Conservation (phyloP, 2,888 invertebrate genomes). For the Pocota personata region DNA sequence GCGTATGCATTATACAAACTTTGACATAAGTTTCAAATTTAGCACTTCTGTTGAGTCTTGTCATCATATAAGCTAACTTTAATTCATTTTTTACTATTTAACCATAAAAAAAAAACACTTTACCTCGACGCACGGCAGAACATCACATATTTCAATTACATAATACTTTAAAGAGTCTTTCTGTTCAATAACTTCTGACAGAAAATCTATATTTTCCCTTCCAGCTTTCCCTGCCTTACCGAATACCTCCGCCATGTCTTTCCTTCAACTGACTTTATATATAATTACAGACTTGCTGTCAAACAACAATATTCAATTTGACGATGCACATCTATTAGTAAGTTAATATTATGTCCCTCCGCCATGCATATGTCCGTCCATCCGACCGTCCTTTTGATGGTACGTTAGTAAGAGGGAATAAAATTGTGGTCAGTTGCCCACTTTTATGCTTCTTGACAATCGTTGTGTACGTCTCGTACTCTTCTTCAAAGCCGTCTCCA, state of each 20-base stretch:
- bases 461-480: neutral
- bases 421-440: slow-evolving; percentile 58
- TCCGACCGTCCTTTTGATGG: slow-evolving; percentile 7
- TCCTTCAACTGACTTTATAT: slow-evolving; percentile 56
- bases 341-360: slow-evolving; percentile 47
- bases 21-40: too few relatives aligned
- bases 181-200: slow-evolving; percentile 25
- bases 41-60: too few relatives aligned
- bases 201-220: slow-evolving; percentile 39
- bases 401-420: neutral
- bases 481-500: slow-evolving; percentile 16
- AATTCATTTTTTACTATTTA: neutral
- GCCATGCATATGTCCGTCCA: slow-evolving; percentile 22
- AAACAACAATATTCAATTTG: slow-evolving; percentile 67
- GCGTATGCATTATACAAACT: too few relatives aligned
- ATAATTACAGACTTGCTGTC: slow-evolving; percentile 69
- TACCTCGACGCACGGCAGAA: neutral
- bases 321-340: slow-evolving; percentile 70
- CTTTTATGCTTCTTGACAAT: slow-evolving; percentile 47
- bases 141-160: slow-evolving; percentile 12
- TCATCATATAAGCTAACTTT: too few relatives aligned
- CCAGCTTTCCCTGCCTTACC: neutral
- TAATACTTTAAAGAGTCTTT: neutral
- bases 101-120: neutral
- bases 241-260: slow-evolving; percentile 27